Conservation (phyloP, 1,140 invertebrate genomes). For the Apis dorsata region DNA sequence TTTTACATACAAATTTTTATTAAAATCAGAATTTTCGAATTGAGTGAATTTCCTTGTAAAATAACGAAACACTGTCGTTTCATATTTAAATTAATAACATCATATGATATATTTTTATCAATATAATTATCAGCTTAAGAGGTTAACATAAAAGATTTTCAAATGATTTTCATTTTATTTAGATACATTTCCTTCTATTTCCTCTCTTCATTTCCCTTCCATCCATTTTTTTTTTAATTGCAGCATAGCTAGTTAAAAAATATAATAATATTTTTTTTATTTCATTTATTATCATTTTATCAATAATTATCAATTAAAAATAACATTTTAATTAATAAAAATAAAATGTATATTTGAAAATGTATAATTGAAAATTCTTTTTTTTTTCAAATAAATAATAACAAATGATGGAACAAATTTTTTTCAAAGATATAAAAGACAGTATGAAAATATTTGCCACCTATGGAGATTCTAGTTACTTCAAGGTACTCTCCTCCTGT, state of each 20-base stretch:
- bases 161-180: neutral
- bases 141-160: neutral
- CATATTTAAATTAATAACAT: too few relatives aligned
- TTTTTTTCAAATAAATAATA: neutral
- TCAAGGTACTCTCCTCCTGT: conserved; percentile 54
- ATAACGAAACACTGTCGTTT: too few relatives aligned
- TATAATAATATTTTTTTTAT: neutral
- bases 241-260: neutral
- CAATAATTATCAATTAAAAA: neutral
- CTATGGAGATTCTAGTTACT: conserved; percentile 56
- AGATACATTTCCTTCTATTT: neutral
- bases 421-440: neutral
- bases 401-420: neutral
- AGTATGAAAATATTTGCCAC: conserved; percentile 55
- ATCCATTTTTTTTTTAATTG: conserved; percentile 6
- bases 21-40: too few relatives aligned
- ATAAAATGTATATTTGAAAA: too few relatives aligned
- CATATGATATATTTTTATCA: too few relatives aligned
- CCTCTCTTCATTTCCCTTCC: neutral
- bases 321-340: neutral
- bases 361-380: neutral
- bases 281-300: conserved; percentile 28
- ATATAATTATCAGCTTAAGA: too few relatives aligned
- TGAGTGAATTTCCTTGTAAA: too few relatives aligned
- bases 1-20: too few relatives aligned